A percentile compares a stretch with the other conserved stretches of the same genome.
These are phyloP conservation scores for Cataglyphis altisquamis DNA, from an alignment of 2,888 invertebrate genomes.

Conservation along the genomic window DNA sequence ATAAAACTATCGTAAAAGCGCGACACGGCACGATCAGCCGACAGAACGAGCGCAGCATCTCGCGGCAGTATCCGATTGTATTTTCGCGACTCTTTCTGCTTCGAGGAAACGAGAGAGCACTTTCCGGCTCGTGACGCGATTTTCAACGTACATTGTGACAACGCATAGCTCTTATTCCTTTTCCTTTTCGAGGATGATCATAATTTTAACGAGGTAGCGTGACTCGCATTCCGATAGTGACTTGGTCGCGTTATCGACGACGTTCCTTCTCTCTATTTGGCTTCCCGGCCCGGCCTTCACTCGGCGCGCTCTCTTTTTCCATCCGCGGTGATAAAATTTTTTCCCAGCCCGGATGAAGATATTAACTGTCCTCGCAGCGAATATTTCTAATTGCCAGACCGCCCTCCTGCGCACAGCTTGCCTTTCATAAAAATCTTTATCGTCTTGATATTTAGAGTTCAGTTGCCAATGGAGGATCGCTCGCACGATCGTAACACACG, in stretches of 20 bases:
- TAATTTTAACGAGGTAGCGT: constrained; percentile 77
- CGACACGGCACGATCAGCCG: constrained; percentile 44
- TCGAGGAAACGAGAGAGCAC: constrained; percentile 25
- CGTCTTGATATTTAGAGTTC: constrained; percentile 72
- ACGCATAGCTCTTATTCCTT: constrained; percentile 53
- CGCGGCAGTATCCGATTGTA: constrained; percentile 41
- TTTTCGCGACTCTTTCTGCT: constrained; percentile 45
- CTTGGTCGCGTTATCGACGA: neutral
- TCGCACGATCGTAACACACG: constrained; percentile 65
- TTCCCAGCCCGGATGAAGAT: constrained; percentile 77
- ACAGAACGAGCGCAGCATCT: neutral
- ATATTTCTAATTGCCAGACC: constrained; percentile 82
- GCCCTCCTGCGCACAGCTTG: constrained; percentile 37
- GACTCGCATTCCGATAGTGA: constrained; percentile 73
- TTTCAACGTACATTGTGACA: constrained; percentile 64
- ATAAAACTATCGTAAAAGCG: constrained; percentile 79
- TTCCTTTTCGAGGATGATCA: constrained; percentile 71
- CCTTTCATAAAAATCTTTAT: constrained; percentile 82
- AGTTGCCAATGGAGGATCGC: constrained; percentile 63
- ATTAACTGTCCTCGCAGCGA: constrained; percentile 79
- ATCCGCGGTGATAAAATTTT: constrained; percentile 73
- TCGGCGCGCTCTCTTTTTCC: constrained; percentile 17
- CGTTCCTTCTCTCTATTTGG: constrained; percentile 17
- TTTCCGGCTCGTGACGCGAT: constrained; percentile 53
- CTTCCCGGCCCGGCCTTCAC: constrained; percentile 15